phyloP scores from a whole-genome alignment of 2,797 vertebrate species.

The Pantherophis vulpinus region DNA sequence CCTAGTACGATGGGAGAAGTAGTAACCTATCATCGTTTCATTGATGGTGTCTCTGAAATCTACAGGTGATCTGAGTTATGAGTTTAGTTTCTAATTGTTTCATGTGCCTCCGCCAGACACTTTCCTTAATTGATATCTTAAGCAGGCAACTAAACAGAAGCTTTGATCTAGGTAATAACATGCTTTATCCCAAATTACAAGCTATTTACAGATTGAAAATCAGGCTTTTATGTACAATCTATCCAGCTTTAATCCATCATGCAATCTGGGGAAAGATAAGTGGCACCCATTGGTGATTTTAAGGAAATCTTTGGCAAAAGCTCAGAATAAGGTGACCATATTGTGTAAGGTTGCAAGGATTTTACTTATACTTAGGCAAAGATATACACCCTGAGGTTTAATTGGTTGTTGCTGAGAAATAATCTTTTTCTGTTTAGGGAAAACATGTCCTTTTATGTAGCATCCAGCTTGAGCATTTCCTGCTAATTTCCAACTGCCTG shows the following conservation, averaged over 20 bases:
- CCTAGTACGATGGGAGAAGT: background rate
- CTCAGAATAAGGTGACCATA: background rate
- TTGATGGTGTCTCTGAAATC: slow-evolving; percentile 46
- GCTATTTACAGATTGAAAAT: slow-evolving; percentile 48
- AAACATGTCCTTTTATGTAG: background rate
- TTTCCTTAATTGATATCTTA: slow-evolving; percentile 54
- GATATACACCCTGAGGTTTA: background rate
- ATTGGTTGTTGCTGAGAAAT: background rate
- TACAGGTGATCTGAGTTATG: slow-evolving; percentile 36
- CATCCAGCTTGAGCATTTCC: background rate
- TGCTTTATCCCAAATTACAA: slow-evolving; percentile 19
- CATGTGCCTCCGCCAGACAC: slow-evolving; percentile 41
- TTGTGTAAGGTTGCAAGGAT: background rate
- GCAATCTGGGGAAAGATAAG: background rate
- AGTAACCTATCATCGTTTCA: slow-evolving; percentile 26
- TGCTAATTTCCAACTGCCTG: background rate
- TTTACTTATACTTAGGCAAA: background rate
- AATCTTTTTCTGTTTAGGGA: background rate
- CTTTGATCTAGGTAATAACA: slow-evolving; percentile 42
- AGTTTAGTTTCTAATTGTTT: slow-evolving; percentile 50
- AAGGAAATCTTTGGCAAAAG: background rate
- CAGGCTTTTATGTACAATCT: slow-evolving; percentile 11
- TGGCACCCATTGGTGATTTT: background rate
- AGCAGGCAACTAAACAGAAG: slow-evolving; percentile 43
- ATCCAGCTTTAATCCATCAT: background rate